These are phyloP conservation scores for Drosophila burlai DNA, from an alignment of 1,140 invertebrate species.

Conservation along the genomic window DNA sequence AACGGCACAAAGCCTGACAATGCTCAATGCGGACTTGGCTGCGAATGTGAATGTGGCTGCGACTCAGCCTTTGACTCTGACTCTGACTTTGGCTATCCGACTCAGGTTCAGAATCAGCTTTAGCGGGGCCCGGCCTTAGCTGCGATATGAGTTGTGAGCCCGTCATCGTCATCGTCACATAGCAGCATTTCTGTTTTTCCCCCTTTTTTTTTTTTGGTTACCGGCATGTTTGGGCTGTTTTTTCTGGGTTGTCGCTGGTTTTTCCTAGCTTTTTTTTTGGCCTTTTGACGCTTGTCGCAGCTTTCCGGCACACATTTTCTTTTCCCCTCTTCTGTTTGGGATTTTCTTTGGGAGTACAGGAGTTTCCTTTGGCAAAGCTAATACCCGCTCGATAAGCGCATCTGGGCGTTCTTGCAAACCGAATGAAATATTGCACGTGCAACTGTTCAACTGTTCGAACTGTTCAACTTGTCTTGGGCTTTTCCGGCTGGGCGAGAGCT, in stretches of 20 bases:
- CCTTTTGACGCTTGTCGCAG: constrained; percentile 72
- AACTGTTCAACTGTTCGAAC: constrained; percentile 49
- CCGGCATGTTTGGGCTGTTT: constrained; percentile 39
- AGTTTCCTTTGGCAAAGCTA: constrained; percentile 32
- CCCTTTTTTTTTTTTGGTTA: constrained; percentile 15
- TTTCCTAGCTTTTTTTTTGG: constrained; percentile 14
- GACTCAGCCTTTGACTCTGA: constrained; percentile 40
- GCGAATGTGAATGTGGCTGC: constrained; percentile 38
- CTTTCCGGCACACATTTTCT: constrained; percentile 46
- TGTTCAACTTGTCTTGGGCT: constrained; percentile 67
- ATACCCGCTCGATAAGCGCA: constrained; percentile 52
- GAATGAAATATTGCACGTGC: constrained; percentile 68
- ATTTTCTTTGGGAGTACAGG: constrained; percentile 24
- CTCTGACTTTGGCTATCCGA: constrained; percentile 31
- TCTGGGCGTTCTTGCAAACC: constrained; percentile 30
- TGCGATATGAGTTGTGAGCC: constrained; percentile 71
- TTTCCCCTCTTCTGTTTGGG: constrained; percentile 11
- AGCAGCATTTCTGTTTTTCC: constrained; percentile 63
- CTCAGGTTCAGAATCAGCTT: constrained; percentile 35
- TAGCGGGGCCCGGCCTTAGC: constrained; percentile 21
- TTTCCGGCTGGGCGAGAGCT: constrained; percentile 69
- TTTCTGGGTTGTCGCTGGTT: constrained; percentile 59
- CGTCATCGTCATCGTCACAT: constrained; percentile 65
- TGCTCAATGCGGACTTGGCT: constrained; percentile 44
- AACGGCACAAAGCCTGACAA: constrained; percentile 77